phyloP scores from a whole-genome alignment of 2,888 invertebrate species.

The Tromatobia lineatoria region DNA sequence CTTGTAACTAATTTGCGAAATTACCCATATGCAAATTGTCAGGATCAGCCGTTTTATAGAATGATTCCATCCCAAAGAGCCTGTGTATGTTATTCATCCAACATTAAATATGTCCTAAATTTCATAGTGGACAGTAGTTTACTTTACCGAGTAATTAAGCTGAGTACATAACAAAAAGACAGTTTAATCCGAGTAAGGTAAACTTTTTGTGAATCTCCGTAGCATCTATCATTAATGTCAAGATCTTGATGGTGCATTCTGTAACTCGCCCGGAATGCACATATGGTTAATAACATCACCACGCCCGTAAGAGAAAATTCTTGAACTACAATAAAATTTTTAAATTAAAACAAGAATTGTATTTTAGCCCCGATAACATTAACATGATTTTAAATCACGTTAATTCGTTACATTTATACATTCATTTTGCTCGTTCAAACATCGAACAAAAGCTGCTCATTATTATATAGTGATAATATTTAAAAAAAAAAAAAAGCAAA shows the following conservation, averaged over 20 bases:
- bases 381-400: background rate
- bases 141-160: background rate
- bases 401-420: constrained; percentile 7
- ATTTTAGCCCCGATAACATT: background rate
- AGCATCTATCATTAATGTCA: background rate
- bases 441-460: constrained; percentile 30
- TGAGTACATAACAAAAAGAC: background rate
- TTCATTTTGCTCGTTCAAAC: constrained; percentile 23
- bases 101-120: background rate
- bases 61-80: no score
- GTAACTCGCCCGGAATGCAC: background rate
- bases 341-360: background rate
- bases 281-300: background rate
- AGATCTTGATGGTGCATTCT: background rate
- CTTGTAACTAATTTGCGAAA: no score
- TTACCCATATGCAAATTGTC: no score
- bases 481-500: constrained; percentile 5
- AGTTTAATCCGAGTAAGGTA: background rate
- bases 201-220: background rate
- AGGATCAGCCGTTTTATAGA: no score
- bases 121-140: background rate
- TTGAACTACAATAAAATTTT: background rate
- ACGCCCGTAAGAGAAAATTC: background rate
- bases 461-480: background rate
- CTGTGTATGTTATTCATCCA: background rate